Percentiles rank a stretch among this genome's conserved stretches.
Conservation (phyloP, 2,888 invertebrate genomes). For the Aporophyla lueneburgensis region DNA sequence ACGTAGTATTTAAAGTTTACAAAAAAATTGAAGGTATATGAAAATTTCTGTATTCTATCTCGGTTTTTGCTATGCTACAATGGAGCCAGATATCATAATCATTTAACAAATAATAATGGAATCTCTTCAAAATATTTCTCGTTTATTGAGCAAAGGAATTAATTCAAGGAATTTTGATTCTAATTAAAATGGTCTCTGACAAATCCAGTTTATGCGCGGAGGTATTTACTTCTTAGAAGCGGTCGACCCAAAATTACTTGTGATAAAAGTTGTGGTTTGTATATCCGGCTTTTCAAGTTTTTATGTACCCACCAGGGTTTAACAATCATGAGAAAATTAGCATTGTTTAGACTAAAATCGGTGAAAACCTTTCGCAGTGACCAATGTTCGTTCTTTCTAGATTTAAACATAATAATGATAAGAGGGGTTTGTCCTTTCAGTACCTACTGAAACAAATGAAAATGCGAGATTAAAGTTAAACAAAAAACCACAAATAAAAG, state of each 20-base stretch:
- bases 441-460: not conserved
- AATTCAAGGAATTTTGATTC: conserved; percentile 5
- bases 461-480: not conserved
- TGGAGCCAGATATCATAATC: not conserved
- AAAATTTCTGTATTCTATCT: not conserved
- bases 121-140: conserved; percentile 18
- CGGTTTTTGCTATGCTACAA: conserved; percentile 1
- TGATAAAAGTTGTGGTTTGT: not conserved
- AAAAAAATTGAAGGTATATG: conserved; percentile 7
- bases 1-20: conserved; percentile 16
- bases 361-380: not conserved
- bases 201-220: not conserved
- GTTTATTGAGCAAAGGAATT: not conserved
- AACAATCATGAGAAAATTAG: not conserved
- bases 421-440: not conserved
- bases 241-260: not conserved
- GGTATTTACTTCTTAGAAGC: conserved; percentile 7
- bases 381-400: not conserved
- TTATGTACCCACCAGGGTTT: not conserved
- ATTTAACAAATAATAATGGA: conserved; percentile 1
- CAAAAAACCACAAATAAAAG: not conserved
- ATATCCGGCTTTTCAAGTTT: not conserved
- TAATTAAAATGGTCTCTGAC: conserved; percentile 17
- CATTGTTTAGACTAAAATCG: not conserved
- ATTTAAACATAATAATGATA: not conserved